Percentiles rank a stretch among this genome's conserved stretches.
These are phyloP conservation scores for Stegostoma tigrinum DNA, from an alignment of 2,113 vertebrate genomes.

Conservation along the genomic window DNA sequence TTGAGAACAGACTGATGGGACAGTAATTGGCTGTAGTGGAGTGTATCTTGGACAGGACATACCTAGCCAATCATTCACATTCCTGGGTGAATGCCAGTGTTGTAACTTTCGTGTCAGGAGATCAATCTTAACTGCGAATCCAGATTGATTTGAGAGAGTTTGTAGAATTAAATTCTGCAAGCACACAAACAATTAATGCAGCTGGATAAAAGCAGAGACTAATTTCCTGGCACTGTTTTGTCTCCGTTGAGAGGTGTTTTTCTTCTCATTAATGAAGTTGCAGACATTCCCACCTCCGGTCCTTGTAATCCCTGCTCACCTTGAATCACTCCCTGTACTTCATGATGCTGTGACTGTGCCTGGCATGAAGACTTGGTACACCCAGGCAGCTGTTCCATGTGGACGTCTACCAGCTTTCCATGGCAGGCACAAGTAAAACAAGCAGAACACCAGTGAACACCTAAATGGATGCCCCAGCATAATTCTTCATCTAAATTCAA, in stretches of 20 bases:
- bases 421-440: neutral
- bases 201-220: neutral
- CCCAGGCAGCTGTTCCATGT: neutral
- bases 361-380: neutral
- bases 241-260: neutral
- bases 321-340: neutral
- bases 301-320: neutral
- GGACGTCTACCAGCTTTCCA: neutral
- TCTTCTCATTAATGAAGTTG: neutral
- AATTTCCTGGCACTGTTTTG: neutral
- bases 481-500: neutral
- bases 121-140: neutral
- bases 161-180: neutral
- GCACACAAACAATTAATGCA: neutral
- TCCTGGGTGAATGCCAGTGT: neutral
- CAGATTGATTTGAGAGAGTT: neutral
- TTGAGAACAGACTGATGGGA: neutral
- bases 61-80: neutral
- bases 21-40: neutral
- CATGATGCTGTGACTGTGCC: neutral
- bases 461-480: neutral
- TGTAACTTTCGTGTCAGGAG: neutral
- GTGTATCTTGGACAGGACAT: neutral
- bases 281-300: neutral
- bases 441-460: neutral